These are phyloP conservation scores for Mesembrinibis cayennensis DNA, from an alignment of 2,113 vertebrate species.

Conservation along the genomic window DNA sequence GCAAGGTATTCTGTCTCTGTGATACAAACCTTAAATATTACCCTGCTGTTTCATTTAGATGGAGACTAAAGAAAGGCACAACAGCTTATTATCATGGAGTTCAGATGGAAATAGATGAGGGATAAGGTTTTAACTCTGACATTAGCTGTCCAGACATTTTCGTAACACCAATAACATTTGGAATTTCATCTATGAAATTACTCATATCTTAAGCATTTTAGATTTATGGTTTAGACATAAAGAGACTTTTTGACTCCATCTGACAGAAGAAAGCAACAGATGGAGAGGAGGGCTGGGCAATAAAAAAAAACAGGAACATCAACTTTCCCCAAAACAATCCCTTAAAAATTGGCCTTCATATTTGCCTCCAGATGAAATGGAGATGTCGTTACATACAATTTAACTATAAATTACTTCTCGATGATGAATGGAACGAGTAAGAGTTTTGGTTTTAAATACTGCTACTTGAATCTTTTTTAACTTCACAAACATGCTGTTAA, in stretches of 20 bases:
- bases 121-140: conserved; percentile 45
- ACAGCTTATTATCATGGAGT: conserved; percentile 31
- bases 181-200: conserved; percentile 52
- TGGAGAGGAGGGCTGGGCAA: conserved; percentile 3
- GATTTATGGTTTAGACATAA: conserved; percentile 10
- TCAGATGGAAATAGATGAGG: conserved; percentile 54
- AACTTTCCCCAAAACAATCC: background rate
- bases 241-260: conserved; percentile 33
- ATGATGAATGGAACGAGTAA: background rate
- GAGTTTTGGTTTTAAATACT: background rate
- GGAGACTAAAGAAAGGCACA: conserved; percentile 44
- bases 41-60: conserved; percentile 43
- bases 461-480: background rate
- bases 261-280: conserved; percentile 52
- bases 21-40: conserved; percentile 56
- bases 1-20: conserved; percentile 53
- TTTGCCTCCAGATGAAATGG: conserved; percentile 9
- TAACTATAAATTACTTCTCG: background rate
- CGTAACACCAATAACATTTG: conserved; percentile 26
- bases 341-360: background rate
- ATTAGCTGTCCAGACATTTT: conserved; percentile 64
- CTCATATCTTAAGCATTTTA: background rate
- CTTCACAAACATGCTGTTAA: background rate
- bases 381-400: background rate
- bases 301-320: background rate